Evolutionary conservation across 2,113 vertebrate species (phyloP), one percentile per base, ranked within the genome.

Genomic region (Phycodurus eques): DNA sequence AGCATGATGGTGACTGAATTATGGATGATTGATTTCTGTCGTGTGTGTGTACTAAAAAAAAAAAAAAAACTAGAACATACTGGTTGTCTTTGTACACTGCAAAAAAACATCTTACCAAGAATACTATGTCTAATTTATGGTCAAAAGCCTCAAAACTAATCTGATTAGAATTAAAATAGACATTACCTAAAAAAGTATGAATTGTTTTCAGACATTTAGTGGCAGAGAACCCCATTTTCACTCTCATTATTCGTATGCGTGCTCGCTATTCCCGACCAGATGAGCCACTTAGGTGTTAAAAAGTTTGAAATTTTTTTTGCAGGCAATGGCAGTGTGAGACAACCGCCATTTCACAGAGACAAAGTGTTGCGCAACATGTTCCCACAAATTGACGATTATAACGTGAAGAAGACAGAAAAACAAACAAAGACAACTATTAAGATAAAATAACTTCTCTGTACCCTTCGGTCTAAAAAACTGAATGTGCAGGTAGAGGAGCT

Each of bases 1-100:
- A 12, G 65, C 39, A 60, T 9, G 44, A 81, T 66, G 69, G 60
- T 75, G 77, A 85, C 13, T 70, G 61, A 61, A 59, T 57, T 14
- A 31, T 31, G 56, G 56, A 11, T 57, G 22, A 57, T 14, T 33
- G 4, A 12, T 10, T 31, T 59, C 22, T 4, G 56, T 14, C 53
- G 9, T 56, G 20, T 1, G 7, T 56, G 20, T 56, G 14, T 19
- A 19, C 2, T 39, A 39, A 39, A 0, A 39, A 39, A 39, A 39
- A 27, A 27, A 1, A 27, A 27, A 27, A 27, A 27, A 27, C 27
- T 27, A 27, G 27, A 27, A 39, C 35, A 39, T 39, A 5, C 35
- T 6, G 6, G 35, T 39, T 39, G 35, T 39, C 35, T 39, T 39
- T 39, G 35, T 39, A 39, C 35, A 39, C 4, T 39, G 35, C 35